Conservation (phyloP, 2,888 invertebrate genomes). For the Caenorhabditis virilis region DNA sequence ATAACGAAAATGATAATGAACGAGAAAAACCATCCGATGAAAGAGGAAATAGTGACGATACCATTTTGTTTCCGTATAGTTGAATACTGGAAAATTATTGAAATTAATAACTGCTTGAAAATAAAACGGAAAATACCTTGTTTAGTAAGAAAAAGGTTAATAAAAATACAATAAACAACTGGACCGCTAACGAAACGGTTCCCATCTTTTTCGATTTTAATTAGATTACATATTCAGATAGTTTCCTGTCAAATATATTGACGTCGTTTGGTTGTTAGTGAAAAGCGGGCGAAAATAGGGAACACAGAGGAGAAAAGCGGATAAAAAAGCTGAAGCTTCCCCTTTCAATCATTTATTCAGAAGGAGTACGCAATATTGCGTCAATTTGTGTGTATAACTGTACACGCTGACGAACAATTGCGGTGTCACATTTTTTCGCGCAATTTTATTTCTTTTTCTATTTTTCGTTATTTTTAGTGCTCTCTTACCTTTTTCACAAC, state of each 20-base stretch:
- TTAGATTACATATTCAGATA: constrained; percentile 37
- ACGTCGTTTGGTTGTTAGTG: neutral
- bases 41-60: constrained; percentile 87
- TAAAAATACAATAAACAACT: constrained; percentile 80
- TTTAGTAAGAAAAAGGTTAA: constrained; percentile 82
- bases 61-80: constrained; percentile 92
- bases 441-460: no score
- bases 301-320: no score
- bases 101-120: neutral
- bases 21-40: constrained; percentile 98
- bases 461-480: constrained; percentile 14
- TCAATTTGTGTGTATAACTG: constrained; percentile 14
- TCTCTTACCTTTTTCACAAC: constrained; percentile 8
- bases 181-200: constrained; percentile 80
- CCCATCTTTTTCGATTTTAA: constrained; percentile 73
- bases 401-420: constrained; percentile 20
- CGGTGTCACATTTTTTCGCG: constrained; percentile 14
- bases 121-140: constrained; percentile 65
- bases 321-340: constrained; percentile 2
- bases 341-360: no score
- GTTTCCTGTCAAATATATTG: neutral
- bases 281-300: no score
- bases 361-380: constrained; percentile 21
- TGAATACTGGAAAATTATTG: constrained; percentile 77
- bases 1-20: constrained; percentile 95